Evolutionary conservation across 2,113 vertebrate genomes (phyloP).

Genomic region (Cnemophilus loriae): DNA sequence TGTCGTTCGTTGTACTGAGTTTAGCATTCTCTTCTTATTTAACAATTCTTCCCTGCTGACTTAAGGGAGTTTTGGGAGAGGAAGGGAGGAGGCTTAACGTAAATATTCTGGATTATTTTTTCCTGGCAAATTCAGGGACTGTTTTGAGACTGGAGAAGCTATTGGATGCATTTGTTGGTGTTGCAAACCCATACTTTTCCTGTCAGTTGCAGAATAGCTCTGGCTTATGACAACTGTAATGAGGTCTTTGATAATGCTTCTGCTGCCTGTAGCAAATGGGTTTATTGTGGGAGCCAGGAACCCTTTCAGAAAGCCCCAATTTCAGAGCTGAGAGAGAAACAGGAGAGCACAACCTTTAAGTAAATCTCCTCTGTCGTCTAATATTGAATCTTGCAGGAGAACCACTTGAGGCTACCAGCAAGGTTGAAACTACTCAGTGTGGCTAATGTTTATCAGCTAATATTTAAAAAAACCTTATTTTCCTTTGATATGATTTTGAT

Average conservation of each 20-base stretch:
- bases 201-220: conserved; percentile 4
- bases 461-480: neutral
- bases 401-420: neutral
- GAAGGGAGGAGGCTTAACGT: neutral
- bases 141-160: conserved; percentile 10
- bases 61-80: neutral
- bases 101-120: conserved; percentile 49
- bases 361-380: neutral
- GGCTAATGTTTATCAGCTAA: neutral
- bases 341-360: neutral
- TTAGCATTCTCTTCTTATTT: conserved; percentile 25
- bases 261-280: conserved; percentile 17
- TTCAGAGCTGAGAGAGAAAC: neutral
- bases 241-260: neutral
- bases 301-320: neutral
- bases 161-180: neutral
- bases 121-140: conserved; percentile 18
- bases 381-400: neutral
- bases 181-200: conserved; percentile 17
- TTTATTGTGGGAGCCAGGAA: neutral
- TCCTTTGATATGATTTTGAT: neutral
- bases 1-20: neutral
- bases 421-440: neutral
- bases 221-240: neutral
- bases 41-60: conserved; percentile 21